Conservation (phyloP, 2,888 invertebrate species). For the Metacarcinus magister region DNA sequence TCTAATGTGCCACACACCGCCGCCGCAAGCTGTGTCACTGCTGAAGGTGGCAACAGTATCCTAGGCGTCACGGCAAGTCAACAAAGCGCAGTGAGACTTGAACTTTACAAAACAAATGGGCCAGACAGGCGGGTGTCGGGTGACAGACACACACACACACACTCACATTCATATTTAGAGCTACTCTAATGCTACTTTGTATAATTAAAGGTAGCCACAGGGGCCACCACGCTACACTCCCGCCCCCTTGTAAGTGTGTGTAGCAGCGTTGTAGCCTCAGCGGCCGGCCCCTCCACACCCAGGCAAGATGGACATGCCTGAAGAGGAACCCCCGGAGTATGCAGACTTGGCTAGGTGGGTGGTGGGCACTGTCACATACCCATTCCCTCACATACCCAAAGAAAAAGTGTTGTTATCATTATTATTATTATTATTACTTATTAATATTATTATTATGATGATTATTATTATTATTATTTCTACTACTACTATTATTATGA, state of each 20-base stretch:
- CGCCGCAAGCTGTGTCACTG: neutral
- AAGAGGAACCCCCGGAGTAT: slow-evolving; percentile 72
- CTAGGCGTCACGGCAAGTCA: neutral
- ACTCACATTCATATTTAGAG: neutral
- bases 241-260: neutral
- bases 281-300: neutral
- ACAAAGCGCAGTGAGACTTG: neutral
- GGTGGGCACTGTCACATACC: neutral
- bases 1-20: neutral
- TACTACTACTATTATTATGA: too few relatives aligned
- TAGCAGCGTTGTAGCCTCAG: neutral
- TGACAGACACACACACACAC: neutral
- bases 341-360: slow-evolving; percentile 70
- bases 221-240: neutral
- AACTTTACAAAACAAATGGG: neutral
- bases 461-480: too few relatives aligned
- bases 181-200: neutral
- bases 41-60: neutral
- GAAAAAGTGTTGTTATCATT: too few relatives aligned
- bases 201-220: neutral
- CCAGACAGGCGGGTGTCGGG: neutral
- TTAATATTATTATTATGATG: too few relatives aligned
- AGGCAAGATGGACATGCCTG: slow-evolving; percentile 77
- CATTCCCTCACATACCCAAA: too few relatives aligned
- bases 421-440: too few relatives aligned